Evolutionary conservation across 2,113 vertebrate species (phyloP).

Genomic region (Mus spicilegus): DNA sequence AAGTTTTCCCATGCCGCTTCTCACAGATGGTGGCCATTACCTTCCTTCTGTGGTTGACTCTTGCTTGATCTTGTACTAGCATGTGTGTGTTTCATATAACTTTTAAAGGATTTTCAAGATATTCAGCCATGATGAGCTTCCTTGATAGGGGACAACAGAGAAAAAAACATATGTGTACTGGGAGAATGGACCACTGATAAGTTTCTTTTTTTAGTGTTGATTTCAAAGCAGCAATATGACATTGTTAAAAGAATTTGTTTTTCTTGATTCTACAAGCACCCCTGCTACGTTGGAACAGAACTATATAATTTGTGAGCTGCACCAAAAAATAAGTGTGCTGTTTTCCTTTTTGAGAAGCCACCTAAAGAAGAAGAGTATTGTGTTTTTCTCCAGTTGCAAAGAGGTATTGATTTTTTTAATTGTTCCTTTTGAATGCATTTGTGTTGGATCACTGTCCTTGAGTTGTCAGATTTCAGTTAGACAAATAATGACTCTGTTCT

Average conservation of each 20-base stretch:
- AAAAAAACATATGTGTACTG: not conserved
- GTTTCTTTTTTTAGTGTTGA: not conserved
- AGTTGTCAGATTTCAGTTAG: constrained; percentile 14
- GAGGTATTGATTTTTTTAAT: constrained; percentile 86
- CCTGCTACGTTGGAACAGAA: constrained; percentile 98
- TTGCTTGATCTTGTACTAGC: not conserved
- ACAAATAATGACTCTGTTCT: not conserved
- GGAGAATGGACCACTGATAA: not conserved
- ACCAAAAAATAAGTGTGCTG: constrained; percentile 95
- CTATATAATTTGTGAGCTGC: constrained; percentile 95
- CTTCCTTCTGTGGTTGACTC: not conserved
- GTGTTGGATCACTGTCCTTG: constrained; percentile 30
- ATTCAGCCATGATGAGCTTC: not conserved
- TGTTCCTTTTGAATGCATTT: not conserved
- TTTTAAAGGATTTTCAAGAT: not conserved
- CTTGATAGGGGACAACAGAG: constrained; percentile 5
- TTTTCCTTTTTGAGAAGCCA: constrained; percentile 96
- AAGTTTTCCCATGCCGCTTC: not conserved
- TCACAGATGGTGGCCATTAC: not conserved
- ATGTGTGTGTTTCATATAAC: not conserved
- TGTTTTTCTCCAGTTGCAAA: constrained; percentile 98
- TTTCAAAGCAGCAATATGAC: constrained; percentile 20
- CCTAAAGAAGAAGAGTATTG: constrained; percentile 95
- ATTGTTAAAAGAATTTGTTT: constrained; percentile 25
- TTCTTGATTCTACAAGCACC: constrained; percentile 87